Evolutionary conservation across 2,888 invertebrate genomes (phyloP), one percentile per base, ranked within the genome.

Genomic region (Alloscopus bannaensis): DNA sequence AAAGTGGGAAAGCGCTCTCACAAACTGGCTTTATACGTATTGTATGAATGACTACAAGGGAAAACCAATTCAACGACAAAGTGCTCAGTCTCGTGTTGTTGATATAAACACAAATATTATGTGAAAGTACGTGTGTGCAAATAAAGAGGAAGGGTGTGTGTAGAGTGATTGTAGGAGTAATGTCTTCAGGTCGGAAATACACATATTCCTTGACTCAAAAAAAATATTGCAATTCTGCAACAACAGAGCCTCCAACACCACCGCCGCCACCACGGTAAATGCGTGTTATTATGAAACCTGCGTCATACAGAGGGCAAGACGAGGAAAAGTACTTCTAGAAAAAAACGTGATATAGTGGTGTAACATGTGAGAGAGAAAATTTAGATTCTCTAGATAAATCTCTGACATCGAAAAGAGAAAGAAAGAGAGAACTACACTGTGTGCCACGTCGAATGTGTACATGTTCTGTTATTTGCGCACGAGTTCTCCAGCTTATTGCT

Each of bases 201-300:
- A 36, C 36, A 36, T 36, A 28, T 42, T 50, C 40, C 20, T 4
- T 31, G 31, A 31, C n/a, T n/a, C n/a, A n/a, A 47, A 24, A 65
- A 20, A 52, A 68, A 69, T 40, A 69, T 29, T 50, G 36, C 60
- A 71, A 24, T 60, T 60, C 40, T 47, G 36, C 20, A 57, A 20
- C 70, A 31, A 6, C 24, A 29, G 45, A 40, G 28, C 13, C 6
- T 24, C 20, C 24, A 29, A 59, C 57, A 42, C 13, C 6, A 20
- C 20, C 20, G 22, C 22, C 8, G 36, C 22, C 24, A 8, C 36
- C 8, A 8, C 45, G 45, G 45, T 70, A 72, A 62, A 62, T 62
- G 62, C 40, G 52, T 72, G 71, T 72, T 71, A 36, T 59, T 68
- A 71, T 62, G 71, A 72, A 64, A 72, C 52, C 71, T 72, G 52